phyloP scores from a whole-genome alignment of 1,140 invertebrate species.

The Drosophila sp. region DNA sequence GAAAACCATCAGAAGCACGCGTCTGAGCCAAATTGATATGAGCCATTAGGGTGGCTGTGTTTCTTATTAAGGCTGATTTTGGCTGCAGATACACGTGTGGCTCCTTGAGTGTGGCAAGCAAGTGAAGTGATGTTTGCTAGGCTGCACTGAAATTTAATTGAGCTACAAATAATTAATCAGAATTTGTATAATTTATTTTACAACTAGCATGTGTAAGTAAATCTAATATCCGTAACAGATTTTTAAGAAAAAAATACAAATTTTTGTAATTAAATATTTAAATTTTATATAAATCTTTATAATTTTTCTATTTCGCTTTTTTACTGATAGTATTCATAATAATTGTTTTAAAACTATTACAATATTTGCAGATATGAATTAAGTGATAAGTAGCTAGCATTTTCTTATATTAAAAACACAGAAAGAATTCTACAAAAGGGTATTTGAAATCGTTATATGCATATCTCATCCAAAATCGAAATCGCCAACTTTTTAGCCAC shows the following conservation, averaged over 20 bases:
- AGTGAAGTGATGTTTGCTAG: neutral
- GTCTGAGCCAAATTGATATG: conserved; percentile 81
- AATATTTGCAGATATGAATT: too few relatives aligned
- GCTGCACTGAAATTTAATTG: conserved; percentile 4
- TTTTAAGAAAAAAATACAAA: too few relatives aligned
- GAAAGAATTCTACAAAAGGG: neutral
- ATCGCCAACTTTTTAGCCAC: conserved; percentile 16
- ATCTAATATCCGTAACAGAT: too few relatives aligned
- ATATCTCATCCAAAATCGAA: neutral
- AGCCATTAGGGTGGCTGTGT: conserved; percentile 78
- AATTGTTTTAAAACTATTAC: too few relatives aligned
- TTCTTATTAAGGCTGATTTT: conserved; percentile 48
- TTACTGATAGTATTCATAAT: too few relatives aligned
- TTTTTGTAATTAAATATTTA: too few relatives aligned
- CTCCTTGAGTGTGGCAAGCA: conserved; percentile 12
- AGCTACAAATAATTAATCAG: neutral
- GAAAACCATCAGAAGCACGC: conserved; percentile 59
- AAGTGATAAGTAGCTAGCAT: neutral
- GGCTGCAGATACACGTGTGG: conserved; percentile 33
- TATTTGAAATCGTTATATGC: neutral
- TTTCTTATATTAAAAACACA: neutral
- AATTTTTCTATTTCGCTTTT: too few relatives aligned
- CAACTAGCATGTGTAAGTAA: too few relatives aligned
- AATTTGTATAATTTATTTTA: too few relatives aligned
- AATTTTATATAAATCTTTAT: too few relatives aligned